Evolutionary conservation across 1,140 invertebrate genomes (phyloP).

Genomic region (Cyclargus thomasi): DNA sequence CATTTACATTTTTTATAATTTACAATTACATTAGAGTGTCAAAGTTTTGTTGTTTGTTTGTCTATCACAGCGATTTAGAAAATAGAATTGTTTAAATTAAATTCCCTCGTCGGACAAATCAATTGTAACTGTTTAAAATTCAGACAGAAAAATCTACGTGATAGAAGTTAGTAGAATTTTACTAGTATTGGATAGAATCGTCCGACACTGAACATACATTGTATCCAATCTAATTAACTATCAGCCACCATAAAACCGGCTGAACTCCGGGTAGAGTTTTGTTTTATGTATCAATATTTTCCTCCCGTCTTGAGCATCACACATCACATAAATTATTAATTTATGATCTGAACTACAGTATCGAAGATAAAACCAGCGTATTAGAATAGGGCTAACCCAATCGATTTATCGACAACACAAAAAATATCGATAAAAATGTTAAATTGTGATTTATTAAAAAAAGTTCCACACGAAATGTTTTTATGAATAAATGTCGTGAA

Average conservation of each 20-base stretch:
- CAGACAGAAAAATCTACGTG: too few species aligned
- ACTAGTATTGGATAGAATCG: too few species aligned
- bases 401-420: background rate
- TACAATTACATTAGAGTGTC: too few species aligned
- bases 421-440: constrained; percentile 5
- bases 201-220: background rate
- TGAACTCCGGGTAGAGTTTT: background rate
- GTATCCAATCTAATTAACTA: background rate
- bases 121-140: too few species aligned
- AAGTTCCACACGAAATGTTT: background rate
- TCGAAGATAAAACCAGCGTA: background rate
- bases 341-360: constrained; percentile 16
- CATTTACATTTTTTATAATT: too few species aligned
- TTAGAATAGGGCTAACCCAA: background rate
- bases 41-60: too few species aligned
- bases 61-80: too few species aligned
- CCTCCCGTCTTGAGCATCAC: constrained; percentile 4
- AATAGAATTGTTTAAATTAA: too few species aligned
- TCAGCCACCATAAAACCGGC: background rate
- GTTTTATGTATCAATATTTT: background rate
- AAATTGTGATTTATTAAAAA: background rate
- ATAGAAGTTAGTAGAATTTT: too few species aligned
- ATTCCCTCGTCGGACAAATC: too few species aligned
- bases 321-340: constrained; percentile 1
- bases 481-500: background rate